These are phyloP conservation scores for Drosophila histrio DNA, from an alignment of 2,888 invertebrate genomes.

Conservation along the genomic window DNA sequence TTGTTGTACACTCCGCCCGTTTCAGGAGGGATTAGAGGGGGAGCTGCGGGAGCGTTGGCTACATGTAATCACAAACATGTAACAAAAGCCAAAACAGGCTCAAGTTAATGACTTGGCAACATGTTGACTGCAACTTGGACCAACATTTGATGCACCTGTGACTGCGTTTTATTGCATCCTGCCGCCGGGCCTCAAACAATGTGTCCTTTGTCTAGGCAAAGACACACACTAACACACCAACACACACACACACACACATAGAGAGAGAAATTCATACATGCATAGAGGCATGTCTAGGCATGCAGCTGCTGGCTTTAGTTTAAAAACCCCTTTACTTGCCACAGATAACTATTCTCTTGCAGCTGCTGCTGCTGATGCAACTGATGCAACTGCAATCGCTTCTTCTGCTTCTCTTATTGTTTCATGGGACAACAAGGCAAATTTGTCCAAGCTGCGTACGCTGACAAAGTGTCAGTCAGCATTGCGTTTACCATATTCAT, in stretches of 20 bases:
- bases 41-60: not conserved
- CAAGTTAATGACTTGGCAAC: conserved; percentile 79
- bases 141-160: conserved; percentile 68
- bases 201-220: conserved; percentile 62
- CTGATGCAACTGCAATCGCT: conserved; percentile 24
- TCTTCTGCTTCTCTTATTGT: not conserved
- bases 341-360: conserved; percentile 21
- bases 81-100: conserved; percentile 77
- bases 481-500: conserved; percentile 57
- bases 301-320: conserved; percentile 48
- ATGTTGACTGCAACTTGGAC: conserved; percentile 62
- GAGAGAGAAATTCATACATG: not conserved
- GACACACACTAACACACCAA: not conserved
- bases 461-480: conserved; percentile 60
- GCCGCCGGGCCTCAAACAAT: conserved; percentile 53
- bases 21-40: not conserved
- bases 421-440: conserved; percentile 45
- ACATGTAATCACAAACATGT: conserved; percentile 71
- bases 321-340: conserved; percentile 12
- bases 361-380: conserved; percentile 22
- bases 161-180: conserved; percentile 77
- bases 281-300: conserved; percentile 38
- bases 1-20: conserved; percentile 42
- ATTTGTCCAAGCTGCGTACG: conserved; percentile 57
- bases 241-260: not conserved